Conservation (phyloP, 2,113 vertebrate species). For the Montifringilla adamsi region DNA sequence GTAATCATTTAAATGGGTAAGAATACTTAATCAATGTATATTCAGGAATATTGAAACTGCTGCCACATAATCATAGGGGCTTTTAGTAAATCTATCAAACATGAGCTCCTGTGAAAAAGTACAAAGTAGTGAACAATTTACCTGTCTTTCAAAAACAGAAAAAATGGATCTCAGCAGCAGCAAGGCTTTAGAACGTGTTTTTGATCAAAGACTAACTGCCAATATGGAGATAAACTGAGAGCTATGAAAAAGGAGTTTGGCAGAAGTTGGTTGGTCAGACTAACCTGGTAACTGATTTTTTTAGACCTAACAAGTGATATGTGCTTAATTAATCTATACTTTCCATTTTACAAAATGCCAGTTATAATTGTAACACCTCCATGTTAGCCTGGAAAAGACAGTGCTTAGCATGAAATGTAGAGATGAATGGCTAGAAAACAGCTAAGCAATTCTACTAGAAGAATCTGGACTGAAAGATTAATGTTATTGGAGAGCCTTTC, state of each 20-base stretch:
- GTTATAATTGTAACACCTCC: neutral
- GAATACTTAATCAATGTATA: neutral
- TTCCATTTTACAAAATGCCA: neutral
- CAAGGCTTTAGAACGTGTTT: neutral
- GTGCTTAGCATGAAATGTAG: neutral
- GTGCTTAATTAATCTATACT: neutral
- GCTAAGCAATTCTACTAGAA: neutral
- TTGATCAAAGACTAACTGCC: neutral
- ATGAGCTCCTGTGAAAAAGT: neutral
- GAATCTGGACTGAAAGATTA: neutral
- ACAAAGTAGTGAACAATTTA: neutral
- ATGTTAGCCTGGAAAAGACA: neutral
- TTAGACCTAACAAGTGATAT: neutral
- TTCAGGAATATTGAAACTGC: neutral
- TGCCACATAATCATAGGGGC: neutral
- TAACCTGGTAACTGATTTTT: neutral
- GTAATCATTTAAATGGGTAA: neutral
- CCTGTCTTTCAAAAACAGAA: neutral
- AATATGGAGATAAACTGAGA: neutral
- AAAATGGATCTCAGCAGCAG: neutral
- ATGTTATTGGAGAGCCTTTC: neutral
- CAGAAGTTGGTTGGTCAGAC: neutral
- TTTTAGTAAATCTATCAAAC: neutral
- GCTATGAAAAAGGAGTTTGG: neutral
- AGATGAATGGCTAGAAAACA: neutral